Percentiles rank a stretch among this genome's conserved stretches.
Conservation (phyloP, 1,140 invertebrate genomes). For the Melipona quadrifasciata region DNA sequence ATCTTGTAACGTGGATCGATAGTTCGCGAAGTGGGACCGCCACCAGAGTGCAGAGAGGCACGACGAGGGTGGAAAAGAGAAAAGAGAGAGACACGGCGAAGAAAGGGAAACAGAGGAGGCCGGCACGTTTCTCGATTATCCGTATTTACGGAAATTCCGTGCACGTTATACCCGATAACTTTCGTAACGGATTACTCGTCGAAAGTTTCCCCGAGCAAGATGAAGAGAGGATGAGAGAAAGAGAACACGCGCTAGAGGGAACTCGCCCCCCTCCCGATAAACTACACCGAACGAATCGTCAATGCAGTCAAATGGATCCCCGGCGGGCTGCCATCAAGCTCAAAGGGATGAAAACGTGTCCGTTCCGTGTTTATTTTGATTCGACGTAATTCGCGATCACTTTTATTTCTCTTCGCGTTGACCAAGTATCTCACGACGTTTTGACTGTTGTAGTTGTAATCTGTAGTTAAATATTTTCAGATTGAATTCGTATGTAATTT, state of each 20-base stretch:
- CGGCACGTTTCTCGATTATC: conserved; percentile 70
- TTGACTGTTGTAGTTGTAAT: not conserved
- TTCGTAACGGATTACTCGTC: conserved; percentile 73
- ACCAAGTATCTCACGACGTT: not conserved
- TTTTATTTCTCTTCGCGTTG: not conserved
- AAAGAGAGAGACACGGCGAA: not conserved
- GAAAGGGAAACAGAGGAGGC: conserved; percentile 30
- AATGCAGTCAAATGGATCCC: conserved; percentile 65
- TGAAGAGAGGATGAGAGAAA: conserved; percentile 27
- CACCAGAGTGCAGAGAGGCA: too few species aligned
- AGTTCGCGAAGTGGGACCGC: not conserved
- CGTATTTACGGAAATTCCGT: conserved; percentile 73
- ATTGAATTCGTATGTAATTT: too few species aligned
- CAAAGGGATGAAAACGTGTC: conserved; percentile 30
- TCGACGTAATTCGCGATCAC: not conserved
- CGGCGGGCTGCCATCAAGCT: conserved; percentile 33
- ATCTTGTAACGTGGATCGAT: conserved; percentile 2
- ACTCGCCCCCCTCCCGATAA: conserved; percentile 42
- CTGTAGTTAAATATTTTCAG: not conserved
- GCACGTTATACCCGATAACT: conserved; percentile 76
- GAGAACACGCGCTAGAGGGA: not conserved
- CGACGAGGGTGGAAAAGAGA: not conserved
- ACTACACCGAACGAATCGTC: conserved; percentile 63
- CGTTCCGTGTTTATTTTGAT: conserved; percentile 11
- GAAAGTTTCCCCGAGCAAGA: conserved; percentile 66